Evolutionary conservation across 2,888 invertebrate genomes (phyloP), one percentile per base, ranked within the genome.

Genomic region (Meteorus colon): DNA sequence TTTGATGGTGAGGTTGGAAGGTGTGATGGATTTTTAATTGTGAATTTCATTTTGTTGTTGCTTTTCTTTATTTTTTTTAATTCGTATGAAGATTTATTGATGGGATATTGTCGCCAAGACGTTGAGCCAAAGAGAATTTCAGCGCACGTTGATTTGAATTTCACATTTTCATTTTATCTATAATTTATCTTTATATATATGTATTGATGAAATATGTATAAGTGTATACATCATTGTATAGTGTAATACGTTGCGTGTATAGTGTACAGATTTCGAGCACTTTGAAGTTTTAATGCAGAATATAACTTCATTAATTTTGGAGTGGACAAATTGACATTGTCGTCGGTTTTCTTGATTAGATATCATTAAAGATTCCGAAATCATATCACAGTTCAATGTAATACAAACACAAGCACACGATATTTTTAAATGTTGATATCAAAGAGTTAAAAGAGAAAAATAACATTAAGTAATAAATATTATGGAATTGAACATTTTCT

Each of bases 261-360:
- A 70, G 69, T 70, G 69, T 70, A 70, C 69, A 70, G 59, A 59
- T 65, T n/a, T 31, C 4, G 5, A 12, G 55, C 31, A 68, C 68
- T n/a, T 68, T n/a, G 48, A 63, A 63, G 6, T 29, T 31, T 27
- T 62, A 62, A 2, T 14, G 19, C 4, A 16, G 12, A 5, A 63
- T 29, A 16, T 16, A 10, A 2, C 14, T 45, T 16, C 12, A 45
- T 51, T 55, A 19, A 19, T n/a, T 68, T 51, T 29, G 19, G 4
- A 63, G 19, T 45, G 24, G 27, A 41, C 0, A 66, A 16, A 41
- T 41, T 41, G 12, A 12, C 0, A 66, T 14, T 19, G n/a, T 24
- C 12, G 34, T 48, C 4, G 12, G 16, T 45, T 45, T 12, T n/a
- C 12, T 29, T 29, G 2, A 14, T 16, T 29, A 14, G 27, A 31